A percentile compares a stretch with the other conserved stretches of the same genome.
Evolutionary conservation across 2,888 invertebrate species (phyloP).

Genomic region (Chaitophorus viminalis): DNA sequence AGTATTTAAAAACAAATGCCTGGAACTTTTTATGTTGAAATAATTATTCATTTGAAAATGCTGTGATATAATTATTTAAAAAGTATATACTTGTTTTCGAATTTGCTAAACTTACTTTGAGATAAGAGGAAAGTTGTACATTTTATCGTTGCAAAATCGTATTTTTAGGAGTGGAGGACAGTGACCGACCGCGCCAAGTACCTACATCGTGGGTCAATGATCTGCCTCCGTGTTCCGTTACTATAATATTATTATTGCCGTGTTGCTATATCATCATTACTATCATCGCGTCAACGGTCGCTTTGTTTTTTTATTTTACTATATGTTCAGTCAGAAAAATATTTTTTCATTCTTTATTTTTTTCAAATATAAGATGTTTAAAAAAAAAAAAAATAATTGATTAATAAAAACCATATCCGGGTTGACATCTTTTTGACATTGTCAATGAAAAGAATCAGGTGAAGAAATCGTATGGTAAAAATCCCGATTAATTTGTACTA

Average conservation of each 20-base stretch:
- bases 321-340: constrained; percentile 36
- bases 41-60: background rate
- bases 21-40: background rate
- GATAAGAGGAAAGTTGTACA: constrained; percentile 39
- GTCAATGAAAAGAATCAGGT: constrained; percentile 32
- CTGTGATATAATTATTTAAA: background rate
- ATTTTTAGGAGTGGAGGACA: constrained; percentile 59
- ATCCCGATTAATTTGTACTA: constrained; percentile 40
- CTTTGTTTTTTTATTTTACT: constrained; percentile 53
- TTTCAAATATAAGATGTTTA: constrained; percentile 12
- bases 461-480: constrained; percentile 34
- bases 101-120: background rate
- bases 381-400: constrained; percentile 51
- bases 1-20: background rate
- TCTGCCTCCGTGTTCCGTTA: constrained; percentile 62
- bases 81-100: background rate
- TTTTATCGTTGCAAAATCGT: constrained; percentile 28
- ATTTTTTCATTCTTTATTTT: constrained; percentile 34
- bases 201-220: constrained; percentile 61
- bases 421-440: constrained; percentile 53
- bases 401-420: constrained; percentile 60
- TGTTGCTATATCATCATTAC: constrained; percentile 60
- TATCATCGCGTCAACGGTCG: constrained; percentile 58
- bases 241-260: constrained; percentile 62
- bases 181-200: constrained; percentile 60